Percentiles rank a stretch among this genome's conserved stretches.
phyloP scores from a whole-genome alignment of 2,797 vertebrate genomes.

The Hephaestus fuliginosus region DNA sequence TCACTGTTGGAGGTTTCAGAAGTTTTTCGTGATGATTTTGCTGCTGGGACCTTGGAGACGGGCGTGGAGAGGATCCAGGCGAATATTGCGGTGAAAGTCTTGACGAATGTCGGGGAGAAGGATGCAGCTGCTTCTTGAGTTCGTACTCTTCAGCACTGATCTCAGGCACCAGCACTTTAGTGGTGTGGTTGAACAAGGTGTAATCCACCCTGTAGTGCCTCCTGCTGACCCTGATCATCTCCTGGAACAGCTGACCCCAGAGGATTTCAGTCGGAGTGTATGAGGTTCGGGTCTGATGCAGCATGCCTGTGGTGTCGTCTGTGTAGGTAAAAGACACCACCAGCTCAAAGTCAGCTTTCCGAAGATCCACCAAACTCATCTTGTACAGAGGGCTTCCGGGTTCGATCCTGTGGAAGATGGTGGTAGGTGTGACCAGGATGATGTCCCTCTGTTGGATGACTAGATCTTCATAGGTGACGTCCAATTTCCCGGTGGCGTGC shows the following conservation, averaged over 20 bases:
- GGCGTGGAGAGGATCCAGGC: not conserved
- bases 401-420: constrained; percentile 90
- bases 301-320: constrained; percentile 93
- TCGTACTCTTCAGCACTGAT: constrained; percentile 91
- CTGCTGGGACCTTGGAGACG: not conserved
- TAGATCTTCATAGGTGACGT: constrained; percentile 90
- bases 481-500: constrained; percentile 87
- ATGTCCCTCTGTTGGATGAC: constrained; percentile 89
- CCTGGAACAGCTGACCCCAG: constrained; percentile 95
- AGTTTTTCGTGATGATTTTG: constrained; percentile 29
- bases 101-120: constrained; percentile 31
- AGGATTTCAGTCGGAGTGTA: constrained; percentile 93
- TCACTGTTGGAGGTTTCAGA: constrained; percentile 59
- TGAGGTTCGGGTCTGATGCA: constrained; percentile 95
- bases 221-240: constrained; percentile 89
- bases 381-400: constrained; percentile 90
- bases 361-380: constrained; percentile 88
- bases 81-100: constrained; percentile 27
- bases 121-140: constrained; percentile 80
- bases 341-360: constrained; percentile 92
- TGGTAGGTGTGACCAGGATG: constrained; percentile 90
- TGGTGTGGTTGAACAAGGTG: constrained; percentile 91
- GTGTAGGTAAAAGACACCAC: constrained; percentile 96
- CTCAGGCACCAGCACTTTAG: constrained; percentile 89
- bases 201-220: constrained; percentile 93